phyloP scores from a whole-genome alignment of 1,140 invertebrate genomes.

The Mamestra configurata region DNA sequence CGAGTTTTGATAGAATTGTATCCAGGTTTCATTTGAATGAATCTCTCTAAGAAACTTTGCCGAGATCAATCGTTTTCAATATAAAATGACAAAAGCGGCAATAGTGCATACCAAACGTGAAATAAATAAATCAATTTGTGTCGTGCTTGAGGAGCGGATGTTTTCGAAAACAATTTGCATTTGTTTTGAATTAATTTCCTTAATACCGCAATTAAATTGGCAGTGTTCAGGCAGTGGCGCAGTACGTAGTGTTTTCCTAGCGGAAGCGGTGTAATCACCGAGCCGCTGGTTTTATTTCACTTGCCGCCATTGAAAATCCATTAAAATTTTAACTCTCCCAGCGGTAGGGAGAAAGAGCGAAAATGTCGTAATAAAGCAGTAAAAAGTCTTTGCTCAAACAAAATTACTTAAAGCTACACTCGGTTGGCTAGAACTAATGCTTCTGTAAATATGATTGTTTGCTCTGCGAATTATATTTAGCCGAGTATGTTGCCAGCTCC shows the following conservation, averaged over 20 bases:
- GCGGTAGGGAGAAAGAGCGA: slow-evolving; percentile 51
- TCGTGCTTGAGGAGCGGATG: slow-evolving; percentile 5
- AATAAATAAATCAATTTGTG: slow-evolving; percentile 34
- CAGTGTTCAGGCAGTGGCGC: slow-evolving; percentile 39
- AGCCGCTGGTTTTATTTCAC: slow-evolving; percentile 61
- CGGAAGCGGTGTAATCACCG: slow-evolving; percentile 55
- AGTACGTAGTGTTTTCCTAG: slow-evolving; percentile 49
- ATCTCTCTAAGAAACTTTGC: slow-evolving; percentile 15
- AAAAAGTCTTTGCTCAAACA: slow-evolving; percentile 58
- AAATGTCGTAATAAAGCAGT: slow-evolving; percentile 63
- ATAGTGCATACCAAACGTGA: slow-evolving; percentile 7
- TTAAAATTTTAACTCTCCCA: slow-evolving; percentile 65
- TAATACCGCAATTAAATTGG: slow-evolving; percentile 50
- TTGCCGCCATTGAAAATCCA: slow-evolving; percentile 62
- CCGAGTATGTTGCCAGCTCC: background rate
- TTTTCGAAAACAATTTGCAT: slow-evolving; percentile 47
- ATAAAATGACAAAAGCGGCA: slow-evolving; percentile 23
- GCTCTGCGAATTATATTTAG: slow-evolving; percentile 38
- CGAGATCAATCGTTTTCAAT: slow-evolving; percentile 39
- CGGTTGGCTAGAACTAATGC: slow-evolving; percentile 42
- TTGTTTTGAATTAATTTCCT: slow-evolving; percentile 51
- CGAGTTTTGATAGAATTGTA: slow-evolving; percentile 39
- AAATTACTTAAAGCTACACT: slow-evolving; percentile 53
- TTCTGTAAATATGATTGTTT: slow-evolving; percentile 51
- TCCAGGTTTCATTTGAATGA: slow-evolving; percentile 37